A percentile compares a stretch with the other conserved stretches of the same genome.
Evolutionary conservation across 1,140 invertebrate genomes (phyloP).

Genomic region (Lordiphosa clarofinis): DNA sequence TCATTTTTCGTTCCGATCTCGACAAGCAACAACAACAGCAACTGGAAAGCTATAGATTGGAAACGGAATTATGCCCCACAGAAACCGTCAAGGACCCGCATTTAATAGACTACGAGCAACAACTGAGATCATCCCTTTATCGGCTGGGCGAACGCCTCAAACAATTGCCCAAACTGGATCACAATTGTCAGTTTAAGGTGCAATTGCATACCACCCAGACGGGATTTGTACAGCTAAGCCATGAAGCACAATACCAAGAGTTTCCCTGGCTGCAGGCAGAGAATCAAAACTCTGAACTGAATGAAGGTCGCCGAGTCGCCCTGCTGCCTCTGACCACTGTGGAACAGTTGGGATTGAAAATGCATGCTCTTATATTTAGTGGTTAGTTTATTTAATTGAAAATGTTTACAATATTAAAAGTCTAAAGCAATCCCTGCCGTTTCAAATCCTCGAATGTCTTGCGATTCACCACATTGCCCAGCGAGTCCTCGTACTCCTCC

Average conservation of each 20-base stretch:
- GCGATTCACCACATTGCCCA: constrained; percentile 98
- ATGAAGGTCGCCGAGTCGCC: background rate
- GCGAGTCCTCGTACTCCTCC: constrained; percentile 99
- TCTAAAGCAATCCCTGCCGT: constrained; percentile 95
- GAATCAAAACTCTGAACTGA: background rate
- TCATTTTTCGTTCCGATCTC: constrained; percentile 34
- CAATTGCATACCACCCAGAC: constrained; percentile 64
- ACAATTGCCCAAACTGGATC: constrained; percentile 38
- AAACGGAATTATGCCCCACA: constrained; percentile 3
- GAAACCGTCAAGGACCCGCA: constrained; percentile 19
- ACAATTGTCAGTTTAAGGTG: constrained; percentile 57
- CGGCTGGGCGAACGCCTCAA: constrained; percentile 57
- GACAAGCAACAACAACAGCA: constrained; percentile 19
- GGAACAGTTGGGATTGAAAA: constrained; percentile 44
- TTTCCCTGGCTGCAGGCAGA: constrained; percentile 63
- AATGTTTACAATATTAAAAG: constrained; percentile 19
- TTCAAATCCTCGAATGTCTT: constrained; percentile 99
- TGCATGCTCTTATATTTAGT: constrained; percentile 42
- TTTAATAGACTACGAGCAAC: constrained; percentile 62
- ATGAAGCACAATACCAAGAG: constrained; percentile 66
- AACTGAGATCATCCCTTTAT: constrained; percentile 55
- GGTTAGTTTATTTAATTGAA: constrained; percentile 17
- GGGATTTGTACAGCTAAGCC: constrained; percentile 46
- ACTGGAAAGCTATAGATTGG: constrained; percentile 49
- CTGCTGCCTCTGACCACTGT: constrained; percentile 50